Conservation (phyloP, 64 coral and sea anemone species). For the Cladopsammia gracilis region DNA sequence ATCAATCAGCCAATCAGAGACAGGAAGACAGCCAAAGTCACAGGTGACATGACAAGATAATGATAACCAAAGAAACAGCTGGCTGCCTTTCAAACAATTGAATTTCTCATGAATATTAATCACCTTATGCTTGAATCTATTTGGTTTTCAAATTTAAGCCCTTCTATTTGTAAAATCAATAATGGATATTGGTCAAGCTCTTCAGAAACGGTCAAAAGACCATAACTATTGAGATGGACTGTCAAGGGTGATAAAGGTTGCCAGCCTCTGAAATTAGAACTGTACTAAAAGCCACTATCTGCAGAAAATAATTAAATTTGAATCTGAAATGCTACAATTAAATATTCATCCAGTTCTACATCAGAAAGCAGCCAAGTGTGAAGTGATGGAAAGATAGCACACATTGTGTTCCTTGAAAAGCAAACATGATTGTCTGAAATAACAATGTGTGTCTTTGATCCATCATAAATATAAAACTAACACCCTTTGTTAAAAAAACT, state of each 20-base stretch:
- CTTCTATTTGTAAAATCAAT: conserved; percentile 57
- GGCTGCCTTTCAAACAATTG: conserved; percentile 58
- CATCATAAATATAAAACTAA: neutral
- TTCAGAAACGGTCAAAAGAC: conserved; percentile 16
- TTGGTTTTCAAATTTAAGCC: conserved; percentile 77
- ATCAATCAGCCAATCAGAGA: conserved; percentile 83
- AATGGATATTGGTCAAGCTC: conserved; percentile 8
- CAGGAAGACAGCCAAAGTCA: conserved; percentile 39
- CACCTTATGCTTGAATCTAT: conserved; percentile 17
- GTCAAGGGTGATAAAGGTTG: neutral
- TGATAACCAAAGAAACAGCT: conserved; percentile 92
- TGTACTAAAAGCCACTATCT: neutral
- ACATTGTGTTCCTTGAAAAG: neutral
- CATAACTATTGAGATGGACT: neutral
- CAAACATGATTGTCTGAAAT: conserved; percentile 17
- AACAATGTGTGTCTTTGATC: neutral
- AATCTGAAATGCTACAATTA: neutral
- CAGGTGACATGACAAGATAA: conserved; percentile 86
- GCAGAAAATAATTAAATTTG: neutral
- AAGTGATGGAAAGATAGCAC: neutral
- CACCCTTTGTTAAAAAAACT: neutral
- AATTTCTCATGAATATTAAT: conserved; percentile 83
- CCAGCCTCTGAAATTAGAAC: neutral
- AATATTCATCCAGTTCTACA: conserved; percentile 1
- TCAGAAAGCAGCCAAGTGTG: neutral